Evolutionary conservation across 2,113 vertebrate genomes (phyloP), one percentile per base, ranked within the genome.

Genomic region (Danionella cerebrum): DNA sequence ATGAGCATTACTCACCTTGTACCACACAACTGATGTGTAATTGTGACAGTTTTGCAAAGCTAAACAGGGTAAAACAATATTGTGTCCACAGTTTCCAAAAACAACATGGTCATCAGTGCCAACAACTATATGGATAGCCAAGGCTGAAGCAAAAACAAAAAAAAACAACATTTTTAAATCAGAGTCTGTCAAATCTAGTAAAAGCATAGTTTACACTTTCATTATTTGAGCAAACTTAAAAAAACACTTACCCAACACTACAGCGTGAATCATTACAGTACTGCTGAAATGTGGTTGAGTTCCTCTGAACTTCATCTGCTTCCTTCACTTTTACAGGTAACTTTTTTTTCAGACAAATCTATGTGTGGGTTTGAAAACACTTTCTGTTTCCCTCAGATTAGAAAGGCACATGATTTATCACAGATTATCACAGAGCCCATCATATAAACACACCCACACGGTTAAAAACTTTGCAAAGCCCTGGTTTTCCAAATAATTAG

Each of bases 11-110:
- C 39, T 63, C 27, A 64, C 59, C 59, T 64, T 64, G 59, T 64
- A 64, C 59, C 59, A 64, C 5, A 44, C 48, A 14, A 64, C 44
- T 21, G 59, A 64, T 2, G 29, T 64, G 42, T 36, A 64, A 2
- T 3, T 48, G 6, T 12, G 31, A 36, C 42, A n/a, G 12, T 16
- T 36, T 19, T 60, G 11, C 14, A 36, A 19, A 27, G 31, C 12
- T 35, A 2, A 19, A 24, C 59, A 64, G 0, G 19, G 19, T 8
- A 64, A 64, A 16, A 35, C 13, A 29, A 64, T 24, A 5, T 48
- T 12, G 22, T 11, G 18, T n/a, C 6, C 16, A 13, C 59, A 64
- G 14, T 6, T 19, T 24, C 27, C 59, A 0, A 8, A 14, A 9
- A 48, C 4, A 1, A 14, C 2, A 4, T 2, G 9, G 5, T 48